Conservation (phyloP, 2,888 invertebrate species). For the Morinoia aosen region DNA sequence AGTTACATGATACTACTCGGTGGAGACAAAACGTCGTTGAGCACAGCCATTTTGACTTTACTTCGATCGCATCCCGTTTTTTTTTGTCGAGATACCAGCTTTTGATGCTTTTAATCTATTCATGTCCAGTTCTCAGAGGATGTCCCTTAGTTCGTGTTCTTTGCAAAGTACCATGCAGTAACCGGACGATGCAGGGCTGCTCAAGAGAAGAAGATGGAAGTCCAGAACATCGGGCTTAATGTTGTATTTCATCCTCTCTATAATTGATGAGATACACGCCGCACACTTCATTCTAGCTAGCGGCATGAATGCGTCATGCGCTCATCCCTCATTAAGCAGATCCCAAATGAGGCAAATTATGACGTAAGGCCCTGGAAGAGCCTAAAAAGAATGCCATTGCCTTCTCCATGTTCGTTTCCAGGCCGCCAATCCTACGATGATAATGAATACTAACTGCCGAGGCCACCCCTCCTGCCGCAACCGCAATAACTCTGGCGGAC, state of each 20-base stretch:
- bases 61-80: background rate
- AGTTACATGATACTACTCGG: no score
- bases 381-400: conserved; percentile 12
- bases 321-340: conserved; percentile 10
- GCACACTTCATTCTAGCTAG: background rate
- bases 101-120: background rate
- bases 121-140: background rate
- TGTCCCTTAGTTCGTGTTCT: background rate
- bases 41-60: background rate
- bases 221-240: background rate
- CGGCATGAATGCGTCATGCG: background rate
- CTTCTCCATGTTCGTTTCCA: conserved; percentile 12
- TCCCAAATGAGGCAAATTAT: conserved; percentile 12
- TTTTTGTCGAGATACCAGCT: background rate
- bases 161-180: background rate
- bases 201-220: conserved; percentile 17
- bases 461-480: conserved; percentile 8
- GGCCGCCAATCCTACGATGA: background rate
- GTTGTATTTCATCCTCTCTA: background rate
- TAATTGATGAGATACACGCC: conserved; percentile 9
- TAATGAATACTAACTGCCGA: conserved; percentile 17
- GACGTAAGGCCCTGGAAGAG: background rate
- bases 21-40: background rate
- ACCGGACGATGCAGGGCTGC: background rate
- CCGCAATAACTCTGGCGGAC: conserved; percentile 1